A percentile compares a stretch with the other conserved stretches of the same genome.
phyloP scores from a whole-genome alignment of 2,113 vertebrate genomes.

The Gobiocypris rarus region DNA sequence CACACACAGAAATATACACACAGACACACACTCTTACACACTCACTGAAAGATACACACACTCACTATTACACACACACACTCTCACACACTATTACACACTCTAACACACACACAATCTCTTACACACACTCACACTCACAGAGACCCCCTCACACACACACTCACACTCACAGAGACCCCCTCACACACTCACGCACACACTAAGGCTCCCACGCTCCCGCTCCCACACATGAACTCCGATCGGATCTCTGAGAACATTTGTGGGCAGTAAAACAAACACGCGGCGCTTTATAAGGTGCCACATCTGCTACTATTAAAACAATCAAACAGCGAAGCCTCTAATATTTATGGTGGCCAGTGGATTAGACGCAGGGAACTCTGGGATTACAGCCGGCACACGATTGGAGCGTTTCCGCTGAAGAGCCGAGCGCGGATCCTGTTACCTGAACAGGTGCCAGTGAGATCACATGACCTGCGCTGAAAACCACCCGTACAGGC shows the following conservation, averaged over 20 bases:
- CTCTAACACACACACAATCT: no score
- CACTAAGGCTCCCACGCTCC: constrained; percentile 6
- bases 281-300: constrained; percentile 78
- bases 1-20: no score
- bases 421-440: constrained; percentile 45
- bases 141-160: no score
- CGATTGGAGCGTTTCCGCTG: constrained; percentile 64
- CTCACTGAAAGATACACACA: no score
- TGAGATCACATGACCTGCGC: constrained; percentile 13
- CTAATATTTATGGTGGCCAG: constrained; percentile 77
- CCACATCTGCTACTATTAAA: constrained; percentile 83
- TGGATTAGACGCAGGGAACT: constrained; percentile 68
- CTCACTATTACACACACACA: no score
- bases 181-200: not conserved
- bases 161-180: not conserved
- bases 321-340: constrained; percentile 74
- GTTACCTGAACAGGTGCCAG: constrained; percentile 37
- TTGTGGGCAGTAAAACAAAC: constrained; percentile 82
- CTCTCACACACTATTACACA: no score
- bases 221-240: constrained; percentile 68
- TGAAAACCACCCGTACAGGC: no score
- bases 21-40: no score
- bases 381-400: constrained; percentile 73
- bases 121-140: no score
- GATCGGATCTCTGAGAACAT: constrained; percentile 81